Conservation (phyloP, 2,888 invertebrate species). For the Salticus scenicus region DNA sequence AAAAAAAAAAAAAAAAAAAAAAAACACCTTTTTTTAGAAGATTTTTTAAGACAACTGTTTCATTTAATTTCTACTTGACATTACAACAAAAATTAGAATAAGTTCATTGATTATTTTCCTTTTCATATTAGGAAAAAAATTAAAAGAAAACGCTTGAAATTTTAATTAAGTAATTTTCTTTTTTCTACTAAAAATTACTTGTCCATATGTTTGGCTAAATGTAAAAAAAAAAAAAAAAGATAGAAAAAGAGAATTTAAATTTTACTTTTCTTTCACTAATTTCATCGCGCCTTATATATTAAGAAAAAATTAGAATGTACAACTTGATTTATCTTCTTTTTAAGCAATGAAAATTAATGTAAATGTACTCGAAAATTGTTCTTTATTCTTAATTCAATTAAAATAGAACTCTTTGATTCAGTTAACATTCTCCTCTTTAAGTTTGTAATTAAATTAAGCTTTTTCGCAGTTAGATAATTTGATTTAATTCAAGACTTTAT, state of each 20-base stretch:
- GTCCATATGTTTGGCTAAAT: no score
- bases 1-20: no score
- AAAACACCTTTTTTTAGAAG: no score
- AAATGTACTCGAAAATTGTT: neutral
- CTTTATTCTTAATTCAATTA: neutral
- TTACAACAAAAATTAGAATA: no score
- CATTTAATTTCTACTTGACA: no score
- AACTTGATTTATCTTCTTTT: neutral
- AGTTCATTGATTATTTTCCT: no score
- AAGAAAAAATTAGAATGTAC: neutral
- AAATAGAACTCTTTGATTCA: neutral
- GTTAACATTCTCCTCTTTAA: neutral
- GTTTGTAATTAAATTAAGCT: neutral
- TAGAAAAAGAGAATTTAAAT: neutral
- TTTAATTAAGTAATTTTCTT: no score
- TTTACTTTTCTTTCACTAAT: neutral
- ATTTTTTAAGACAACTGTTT: no score
- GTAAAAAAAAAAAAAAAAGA: no score
- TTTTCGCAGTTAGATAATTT: neutral
- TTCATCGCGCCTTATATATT: neutral
- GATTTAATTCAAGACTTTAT: neutral
- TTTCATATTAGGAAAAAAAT: no score
- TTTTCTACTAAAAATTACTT: no score
- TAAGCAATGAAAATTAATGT: neutral
- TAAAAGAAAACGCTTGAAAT: no score